phyloP scores from a whole-genome alignment of 2,888 invertebrate species.

The Urechis unicinctus region DNA sequence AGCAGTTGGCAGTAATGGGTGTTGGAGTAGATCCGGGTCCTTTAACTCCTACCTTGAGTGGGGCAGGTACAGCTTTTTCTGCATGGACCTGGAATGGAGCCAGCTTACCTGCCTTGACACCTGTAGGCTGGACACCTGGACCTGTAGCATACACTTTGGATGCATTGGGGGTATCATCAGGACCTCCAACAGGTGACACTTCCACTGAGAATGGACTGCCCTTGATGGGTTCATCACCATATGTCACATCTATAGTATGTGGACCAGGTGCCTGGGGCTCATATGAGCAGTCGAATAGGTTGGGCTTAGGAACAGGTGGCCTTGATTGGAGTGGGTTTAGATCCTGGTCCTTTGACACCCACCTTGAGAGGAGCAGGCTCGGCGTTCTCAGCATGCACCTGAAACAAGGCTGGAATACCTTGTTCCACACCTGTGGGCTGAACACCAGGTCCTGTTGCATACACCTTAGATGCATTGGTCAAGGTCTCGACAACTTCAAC shows the following conservation, averaged over 20 bases:
- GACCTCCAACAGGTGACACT: too few species aligned
- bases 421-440: slow-evolving; percentile 69
- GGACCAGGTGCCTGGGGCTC: slow-evolving; percentile 58
- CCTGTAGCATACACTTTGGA: neutral
- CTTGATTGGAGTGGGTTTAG: too few species aligned
- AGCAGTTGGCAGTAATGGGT: slow-evolving; percentile 59
- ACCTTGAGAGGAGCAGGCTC: neutral
- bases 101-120: slow-evolving; percentile 71
- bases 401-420: slow-evolving; percentile 72
- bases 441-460: slow-evolving; percentile 73
- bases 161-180: too few species aligned
- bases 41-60: slow-evolving; percentile 67
- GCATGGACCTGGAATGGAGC: slow-evolving; percentile 75
- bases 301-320: too few species aligned
- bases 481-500: too few species aligned
- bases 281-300: slow-evolving; percentile 69
- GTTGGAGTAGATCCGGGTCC: slow-evolving; percentile 69
- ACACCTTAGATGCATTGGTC: slow-evolving; percentile 70
- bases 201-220: slow-evolving; percentile 76
- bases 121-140: slow-evolving; percentile 65
- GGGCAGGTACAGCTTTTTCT: slow-evolving; percentile 69
- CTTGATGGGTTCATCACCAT: slow-evolving; percentile 74
- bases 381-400: slow-evolving; percentile 69
- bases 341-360: neutral
- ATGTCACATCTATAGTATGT: slow-evolving; percentile 25